phyloP scores from a whole-genome alignment of 2,888 invertebrate species.

The Chesias legatella region DNA sequence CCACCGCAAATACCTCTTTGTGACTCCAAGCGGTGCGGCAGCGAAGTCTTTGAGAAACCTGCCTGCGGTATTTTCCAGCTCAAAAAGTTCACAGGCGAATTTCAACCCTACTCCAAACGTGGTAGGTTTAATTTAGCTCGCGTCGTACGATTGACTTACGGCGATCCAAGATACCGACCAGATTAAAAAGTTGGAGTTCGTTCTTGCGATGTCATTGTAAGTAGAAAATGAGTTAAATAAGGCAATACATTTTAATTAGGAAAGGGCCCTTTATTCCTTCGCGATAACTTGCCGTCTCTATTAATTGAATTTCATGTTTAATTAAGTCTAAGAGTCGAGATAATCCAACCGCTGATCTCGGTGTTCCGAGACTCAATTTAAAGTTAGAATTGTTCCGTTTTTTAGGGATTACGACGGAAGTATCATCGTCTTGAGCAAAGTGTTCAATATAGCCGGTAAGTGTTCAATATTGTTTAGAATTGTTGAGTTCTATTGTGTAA shows the following conservation, averaged over 20 bases:
- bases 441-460: no score
- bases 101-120: slow-evolving; percentile 19
- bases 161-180: slow-evolving; percentile 60
- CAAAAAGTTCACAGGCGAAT: slow-evolving; percentile 21
- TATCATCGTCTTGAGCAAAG: neutral
- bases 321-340: slow-evolving; percentile 66
- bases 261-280: slow-evolving; percentile 76
- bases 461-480: no score
- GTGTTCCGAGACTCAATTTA: slow-evolving; percentile 52
- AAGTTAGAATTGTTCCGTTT: slow-evolving; percentile 49
- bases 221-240: slow-evolving; percentile 81
- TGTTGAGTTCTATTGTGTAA: no score
- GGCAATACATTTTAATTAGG: slow-evolving; percentile 81
- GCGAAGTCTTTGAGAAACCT: slow-evolving; percentile 53
- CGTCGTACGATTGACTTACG: slow-evolving; percentile 40
- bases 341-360: slow-evolving; percentile 65
- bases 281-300: slow-evolving; percentile 76
- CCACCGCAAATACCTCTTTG: slow-evolving; percentile 79
- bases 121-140: slow-evolving; percentile 30
- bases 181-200: slow-evolving; percentile 79
- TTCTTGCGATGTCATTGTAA: slow-evolving; percentile 77
- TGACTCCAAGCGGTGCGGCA: slow-evolving; percentile 63
- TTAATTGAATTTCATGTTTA: slow-evolving; percentile 81
- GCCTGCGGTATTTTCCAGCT: slow-evolving; percentile 57
- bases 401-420: slow-evolving; percentile 26